Evolutionary conservation across 2,113 vertebrate species (phyloP), one percentile per base, ranked within the genome.

Genomic region (Dasypus novemcinctus): DNA sequence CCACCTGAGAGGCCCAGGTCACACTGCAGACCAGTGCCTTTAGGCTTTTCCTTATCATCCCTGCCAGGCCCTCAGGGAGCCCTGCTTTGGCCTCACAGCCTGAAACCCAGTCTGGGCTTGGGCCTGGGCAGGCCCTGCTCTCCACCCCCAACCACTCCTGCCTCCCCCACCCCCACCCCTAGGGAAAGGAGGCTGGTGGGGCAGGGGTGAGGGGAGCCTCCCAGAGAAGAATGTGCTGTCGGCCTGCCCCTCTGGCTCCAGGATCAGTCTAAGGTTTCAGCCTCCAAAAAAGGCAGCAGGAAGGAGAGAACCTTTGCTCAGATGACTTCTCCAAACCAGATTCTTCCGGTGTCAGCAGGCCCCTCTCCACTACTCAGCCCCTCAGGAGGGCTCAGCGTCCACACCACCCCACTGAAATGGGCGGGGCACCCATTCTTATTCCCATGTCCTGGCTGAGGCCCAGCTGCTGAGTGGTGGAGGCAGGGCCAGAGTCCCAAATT

Each of bases 241-340:
- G 63, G 92, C 90, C 86, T 1, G 57, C 87, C 91, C 66, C 91
- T 91, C 95, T 96, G 97, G 93, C 94, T 95, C 82, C 21, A 0
- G 91, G 91, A 82, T 96, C 93, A 83, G 49, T 78, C 91, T 97
- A 90, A 78, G 46, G 82, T 97, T 97, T 96, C 94, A 91, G 57
- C 38, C 61, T 49, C 89, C 88, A 82, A 36, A 91, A 94, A 72
- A 86, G 93, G 85, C 78, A 8, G 14, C 79, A 80, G 90, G 94
- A 90, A 92, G 71, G 15, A 79, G 72, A 52, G 72, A 64, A 49
- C 92, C 38, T 57, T 25, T 12, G 54, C 68, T 64, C 64, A 15
- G 43, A 10, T 1, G 69, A 23, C 46, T 43, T 36, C 86, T 84
- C 38, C 63, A 20, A 23, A 29, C 52, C 23, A 2, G 61, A 4